A percentile compares a stretch with the other conserved stretches of the same genome.
phyloP scores from a whole-genome alignment of 1,140 invertebrate genomes.

The Hylaeus anthracinus region DNA sequence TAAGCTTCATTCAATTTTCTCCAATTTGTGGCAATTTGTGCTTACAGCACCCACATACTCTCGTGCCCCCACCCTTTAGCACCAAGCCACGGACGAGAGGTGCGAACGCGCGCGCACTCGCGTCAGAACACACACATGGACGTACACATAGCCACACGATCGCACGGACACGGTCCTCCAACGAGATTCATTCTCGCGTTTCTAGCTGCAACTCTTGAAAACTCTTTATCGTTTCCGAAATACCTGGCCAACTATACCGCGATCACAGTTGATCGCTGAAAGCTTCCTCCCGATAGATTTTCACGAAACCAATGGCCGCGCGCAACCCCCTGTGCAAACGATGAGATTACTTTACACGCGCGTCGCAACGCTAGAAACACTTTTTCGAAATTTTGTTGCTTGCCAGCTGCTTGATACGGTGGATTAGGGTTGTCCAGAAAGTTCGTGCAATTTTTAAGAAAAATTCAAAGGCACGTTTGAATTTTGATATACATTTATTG shows the following conservation, averaged over 20 bases:
- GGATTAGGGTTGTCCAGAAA: no score
- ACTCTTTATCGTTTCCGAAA: conserved; percentile 56
- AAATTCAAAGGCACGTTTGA: no score
- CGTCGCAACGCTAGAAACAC: not conserved
- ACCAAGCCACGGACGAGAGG: conserved; percentile 39
- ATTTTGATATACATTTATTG: no score
- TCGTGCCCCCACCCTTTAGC: conserved; percentile 51
- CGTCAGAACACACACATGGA: not conserved
- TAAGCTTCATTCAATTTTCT: conserved; percentile 81
- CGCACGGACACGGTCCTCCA: conserved; percentile 46
- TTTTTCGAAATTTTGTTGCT: no score
- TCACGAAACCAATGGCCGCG: conserved; percentile 6
- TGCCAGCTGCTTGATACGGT: no score
- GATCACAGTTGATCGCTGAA: conserved; percentile 47
- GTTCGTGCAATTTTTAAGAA: no score
- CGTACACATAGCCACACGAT: not conserved
- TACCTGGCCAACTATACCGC: conserved; percentile 37
- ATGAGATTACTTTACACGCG: not conserved
- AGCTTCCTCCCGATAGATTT: conserved; percentile 22
- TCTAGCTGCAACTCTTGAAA: conserved; percentile 54
- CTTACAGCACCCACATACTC: conserved; percentile 74
- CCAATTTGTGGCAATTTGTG: conserved; percentile 80
- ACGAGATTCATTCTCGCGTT: conserved; percentile 62
- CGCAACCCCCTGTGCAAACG: not conserved
- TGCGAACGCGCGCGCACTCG: conserved; percentile 11